phyloP scores from a whole-genome alignment of 1,140 invertebrate species.

The Drosophila varians region DNA sequence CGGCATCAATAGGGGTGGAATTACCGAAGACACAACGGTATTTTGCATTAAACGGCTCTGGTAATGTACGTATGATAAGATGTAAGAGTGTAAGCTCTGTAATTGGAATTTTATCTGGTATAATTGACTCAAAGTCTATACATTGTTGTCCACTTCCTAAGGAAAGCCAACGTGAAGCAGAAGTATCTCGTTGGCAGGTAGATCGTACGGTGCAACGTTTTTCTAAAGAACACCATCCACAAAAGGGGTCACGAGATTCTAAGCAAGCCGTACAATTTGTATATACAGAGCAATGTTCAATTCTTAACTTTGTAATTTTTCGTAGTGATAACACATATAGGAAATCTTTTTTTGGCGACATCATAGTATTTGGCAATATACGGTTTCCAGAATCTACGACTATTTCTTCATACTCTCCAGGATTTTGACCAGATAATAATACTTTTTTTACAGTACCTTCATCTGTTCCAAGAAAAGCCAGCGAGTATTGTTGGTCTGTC shows the following conservation, averaged over 20 bases:
- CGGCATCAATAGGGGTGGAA: slow-evolving; percentile 93
- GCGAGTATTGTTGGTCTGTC: slow-evolving; percentile 92
- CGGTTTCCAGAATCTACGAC: slow-evolving; percentile 88
- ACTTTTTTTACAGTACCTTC: slow-evolving; percentile 91
- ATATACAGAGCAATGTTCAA: slow-evolving; percentile 96
- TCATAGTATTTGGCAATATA: slow-evolving; percentile 92
- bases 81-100: slow-evolving; percentile 93
- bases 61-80: slow-evolving; percentile 94
- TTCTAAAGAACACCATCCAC: slow-evolving; percentile 98
- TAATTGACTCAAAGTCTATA: slow-evolving; percentile 97
- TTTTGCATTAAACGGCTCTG: slow-evolving; percentile 94
- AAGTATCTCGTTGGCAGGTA: slow-evolving; percentile 95
- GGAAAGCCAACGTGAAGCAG: slow-evolving; percentile 96
- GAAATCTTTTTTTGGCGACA: slow-evolving; percentile 90
- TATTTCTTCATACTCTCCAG: slow-evolving; percentile 91
- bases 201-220: slow-evolving; percentile 95
- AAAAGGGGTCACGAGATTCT: slow-evolving; percentile 97
- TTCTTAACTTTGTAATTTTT: slow-evolving; percentile 94
- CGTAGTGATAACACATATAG: slow-evolving; percentile 89
- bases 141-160: slow-evolving; percentile 96
- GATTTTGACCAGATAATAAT: slow-evolving; percentile 87
- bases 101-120: slow-evolving; percentile 94
- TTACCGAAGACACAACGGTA: slow-evolving; percentile 97
- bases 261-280: slow-evolving; percentile 95
- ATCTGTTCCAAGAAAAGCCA: slow-evolving; percentile 95